These are phyloP conservation scores for Apteryx mantelli DNA, from an alignment of 2,113 vertebrate species.

Conservation along the genomic window DNA sequence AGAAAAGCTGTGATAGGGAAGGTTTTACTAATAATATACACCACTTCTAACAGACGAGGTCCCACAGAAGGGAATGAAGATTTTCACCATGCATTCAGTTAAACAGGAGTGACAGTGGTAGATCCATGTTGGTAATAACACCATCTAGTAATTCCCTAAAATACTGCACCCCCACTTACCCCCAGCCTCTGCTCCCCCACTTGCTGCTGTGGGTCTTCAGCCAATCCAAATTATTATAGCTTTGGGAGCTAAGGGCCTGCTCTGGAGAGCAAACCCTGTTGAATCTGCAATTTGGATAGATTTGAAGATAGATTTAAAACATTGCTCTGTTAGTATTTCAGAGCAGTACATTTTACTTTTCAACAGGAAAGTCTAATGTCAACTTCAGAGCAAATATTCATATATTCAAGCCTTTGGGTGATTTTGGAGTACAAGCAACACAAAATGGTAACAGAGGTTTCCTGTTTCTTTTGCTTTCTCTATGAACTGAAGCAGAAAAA, in stretches of 20 bases:
- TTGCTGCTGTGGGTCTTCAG: background rate
- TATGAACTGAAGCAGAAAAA: background rate
- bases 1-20: background rate
- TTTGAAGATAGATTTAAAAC: background rate
- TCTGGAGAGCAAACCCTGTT: background rate
- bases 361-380: slow-evolving; percentile 14
- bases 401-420: slow-evolving; percentile 45
- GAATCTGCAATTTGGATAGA: background rate
- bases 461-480: background rate
- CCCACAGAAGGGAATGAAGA: background rate
- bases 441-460: slow-evolving; percentile 9
- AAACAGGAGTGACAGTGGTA: background rate
- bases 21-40: background rate
- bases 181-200: background rate
- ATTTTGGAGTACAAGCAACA: slow-evolving; percentile 32
- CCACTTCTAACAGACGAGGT: background rate
- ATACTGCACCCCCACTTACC: background rate
- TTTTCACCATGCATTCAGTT: background rate
- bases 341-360: background rate
- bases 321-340: background rate
- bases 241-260: background rate
- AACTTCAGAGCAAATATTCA: slow-evolving; percentile 51
- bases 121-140: background rate
- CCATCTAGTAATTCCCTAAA: background rate
- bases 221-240: background rate